Evolutionary conservation across 2,113 vertebrate genomes (phyloP).

Genomic region (Merops nubicus): DNA sequence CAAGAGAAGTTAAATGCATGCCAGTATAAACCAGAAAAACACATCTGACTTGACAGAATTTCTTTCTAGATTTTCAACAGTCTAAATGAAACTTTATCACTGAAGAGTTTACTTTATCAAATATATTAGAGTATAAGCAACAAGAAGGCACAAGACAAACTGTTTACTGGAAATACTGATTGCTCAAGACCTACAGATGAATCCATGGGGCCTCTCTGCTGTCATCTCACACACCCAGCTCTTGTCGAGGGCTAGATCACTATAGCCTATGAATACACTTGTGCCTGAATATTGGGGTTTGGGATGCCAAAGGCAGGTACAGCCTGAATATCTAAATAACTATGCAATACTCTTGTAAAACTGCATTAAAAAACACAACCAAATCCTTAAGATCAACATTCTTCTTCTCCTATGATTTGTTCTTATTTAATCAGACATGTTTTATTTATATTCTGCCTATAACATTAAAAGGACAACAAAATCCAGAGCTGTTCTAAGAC

Average conservation of each 20-base stretch:
- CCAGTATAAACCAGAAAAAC: not conserved
- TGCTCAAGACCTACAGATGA: not conserved
- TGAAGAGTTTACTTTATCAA: not conserved
- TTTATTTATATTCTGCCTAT: not conserved
- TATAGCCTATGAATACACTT: accelerated
- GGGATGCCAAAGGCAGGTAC: not conserved
- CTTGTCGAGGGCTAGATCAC: not conserved
- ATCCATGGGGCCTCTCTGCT: not conserved
- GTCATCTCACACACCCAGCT: not conserved
- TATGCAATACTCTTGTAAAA: not conserved
- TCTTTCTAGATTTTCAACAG: not conserved
- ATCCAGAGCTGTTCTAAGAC: not conserved
- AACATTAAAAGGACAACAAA: not conserved
- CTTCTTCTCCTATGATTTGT: not conserved
- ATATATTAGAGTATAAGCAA: not conserved
- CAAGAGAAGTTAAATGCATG: not conserved
- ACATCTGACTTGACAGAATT: not conserved
- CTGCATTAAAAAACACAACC: not conserved
- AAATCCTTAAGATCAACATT: not conserved
- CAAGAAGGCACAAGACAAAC: not conserved
- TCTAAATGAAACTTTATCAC: not conserved
- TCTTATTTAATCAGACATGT: not conserved
- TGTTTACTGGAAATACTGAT: not conserved
- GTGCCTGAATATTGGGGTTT: too few species aligned
- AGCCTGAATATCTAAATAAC: not conserved